A percentile compares a stretch with the other conserved stretches of the same genome.
Evolutionary conservation across 2,113 vertebrate species (phyloP).

Genomic region (Onychostruthus taczanowskii): DNA sequence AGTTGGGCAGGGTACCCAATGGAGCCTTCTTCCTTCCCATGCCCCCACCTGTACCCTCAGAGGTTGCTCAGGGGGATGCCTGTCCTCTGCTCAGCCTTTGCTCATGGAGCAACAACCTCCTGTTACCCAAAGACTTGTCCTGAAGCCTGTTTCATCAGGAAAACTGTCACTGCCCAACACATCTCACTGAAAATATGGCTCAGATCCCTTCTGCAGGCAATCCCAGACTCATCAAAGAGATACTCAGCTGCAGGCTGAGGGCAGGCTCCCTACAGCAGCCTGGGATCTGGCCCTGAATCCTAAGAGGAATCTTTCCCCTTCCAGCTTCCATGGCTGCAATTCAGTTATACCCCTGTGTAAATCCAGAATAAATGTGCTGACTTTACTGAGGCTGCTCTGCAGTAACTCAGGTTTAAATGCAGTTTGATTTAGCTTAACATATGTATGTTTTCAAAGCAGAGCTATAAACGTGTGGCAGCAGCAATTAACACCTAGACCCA

Average conservation of each 20-base stretch:
- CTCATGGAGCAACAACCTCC: neutral
- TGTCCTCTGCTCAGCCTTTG: neutral
- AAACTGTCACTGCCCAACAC: neutral
- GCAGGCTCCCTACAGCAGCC: neutral
- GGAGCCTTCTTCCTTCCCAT: neutral
- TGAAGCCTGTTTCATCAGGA: fast-evolving
- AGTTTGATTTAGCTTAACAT: neutral
- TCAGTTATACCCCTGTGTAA: neutral
- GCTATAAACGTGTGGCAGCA: neutral
- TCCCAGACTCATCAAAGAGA: neutral
- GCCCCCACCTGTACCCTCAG: neutral
- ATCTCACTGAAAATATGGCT: neutral
- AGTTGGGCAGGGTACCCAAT: fast-evolving
- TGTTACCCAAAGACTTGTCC: fast-evolving
- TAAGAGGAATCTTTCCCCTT: neutral
- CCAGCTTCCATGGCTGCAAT: neutral
- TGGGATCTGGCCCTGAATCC: neutral
- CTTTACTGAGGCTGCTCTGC: neutral
- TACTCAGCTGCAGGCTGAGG: neutral
- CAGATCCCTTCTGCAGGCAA: neutral
- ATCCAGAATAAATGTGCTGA: neutral
- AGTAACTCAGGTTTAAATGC: neutral
- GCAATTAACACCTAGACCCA: neutral
- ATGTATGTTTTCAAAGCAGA: neutral
- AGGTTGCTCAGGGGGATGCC: neutral